These are phyloP conservation scores for Calliopsis andreniformis DNA, from an alignment of 1,140 invertebrate species.

Conservation along the genomic window DNA sequence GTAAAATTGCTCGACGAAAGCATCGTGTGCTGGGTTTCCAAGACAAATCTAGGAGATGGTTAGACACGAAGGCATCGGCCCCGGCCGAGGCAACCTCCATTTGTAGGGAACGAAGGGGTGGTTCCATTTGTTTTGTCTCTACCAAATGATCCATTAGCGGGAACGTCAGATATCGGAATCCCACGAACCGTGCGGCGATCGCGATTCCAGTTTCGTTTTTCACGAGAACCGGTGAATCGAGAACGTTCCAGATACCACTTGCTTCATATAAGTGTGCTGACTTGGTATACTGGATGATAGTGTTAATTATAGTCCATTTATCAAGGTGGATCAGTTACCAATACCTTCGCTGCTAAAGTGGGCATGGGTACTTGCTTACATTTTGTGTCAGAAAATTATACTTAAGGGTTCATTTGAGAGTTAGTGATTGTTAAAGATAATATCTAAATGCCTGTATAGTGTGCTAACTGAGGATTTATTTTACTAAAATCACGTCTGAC, in stretches of 20 bases:
- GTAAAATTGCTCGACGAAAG: constrained; percentile 51
- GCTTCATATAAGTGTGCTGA: neutral
- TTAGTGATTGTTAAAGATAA: too few relatives aligned
- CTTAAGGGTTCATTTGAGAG: too few relatives aligned
- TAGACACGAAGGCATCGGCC: constrained; percentile 25
- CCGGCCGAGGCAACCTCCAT: constrained; percentile 36
- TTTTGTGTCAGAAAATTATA: too few relatives aligned
- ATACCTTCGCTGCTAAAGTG: too few relatives aligned
- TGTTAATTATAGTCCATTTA: too few relatives aligned
- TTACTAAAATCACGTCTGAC: too few relatives aligned
- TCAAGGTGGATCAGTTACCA: too few relatives aligned
- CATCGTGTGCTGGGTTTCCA: constrained; percentile 29
- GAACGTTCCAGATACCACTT: too few relatives aligned
- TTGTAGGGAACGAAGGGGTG: constrained; percentile 43
- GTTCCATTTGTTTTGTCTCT: constrained; percentile 62
- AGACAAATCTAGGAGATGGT: constrained; percentile 46
- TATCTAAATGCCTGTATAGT: too few relatives aligned
- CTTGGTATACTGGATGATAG: too few relatives aligned
- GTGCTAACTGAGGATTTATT: too few relatives aligned
- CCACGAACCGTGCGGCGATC: neutral
- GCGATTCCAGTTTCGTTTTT: constrained; percentile 26
- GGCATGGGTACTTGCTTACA: too few relatives aligned
- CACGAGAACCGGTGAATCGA: neutral
- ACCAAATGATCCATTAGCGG: constrained; percentile 65
- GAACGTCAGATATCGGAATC: constrained; percentile 55